Conservation (phyloP, 2,888 invertebrate species). For the Torymus texanus region DNA sequence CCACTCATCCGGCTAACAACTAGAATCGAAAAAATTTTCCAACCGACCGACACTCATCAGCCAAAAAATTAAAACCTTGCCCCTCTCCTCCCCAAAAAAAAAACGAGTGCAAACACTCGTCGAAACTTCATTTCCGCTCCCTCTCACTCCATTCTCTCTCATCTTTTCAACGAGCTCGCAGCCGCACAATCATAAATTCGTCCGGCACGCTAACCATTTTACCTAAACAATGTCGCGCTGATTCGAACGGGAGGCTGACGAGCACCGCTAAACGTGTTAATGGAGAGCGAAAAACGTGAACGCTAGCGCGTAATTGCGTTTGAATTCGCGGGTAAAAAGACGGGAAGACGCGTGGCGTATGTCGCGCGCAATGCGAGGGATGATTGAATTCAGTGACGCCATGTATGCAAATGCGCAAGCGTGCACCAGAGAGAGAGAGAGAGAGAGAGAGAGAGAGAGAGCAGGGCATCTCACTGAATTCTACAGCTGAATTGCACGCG, state of each 20-base stretch:
- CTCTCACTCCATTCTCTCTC: too few relatives aligned
- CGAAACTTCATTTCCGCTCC: too few relatives aligned
- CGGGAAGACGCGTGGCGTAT: not conserved
- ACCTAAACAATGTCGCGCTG: slow-evolving; percentile 3
- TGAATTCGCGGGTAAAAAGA: slow-evolving; percentile 16
- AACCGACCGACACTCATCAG: too few relatives aligned
- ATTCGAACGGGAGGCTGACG: not conserved
- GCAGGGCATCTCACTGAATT: not conserved
- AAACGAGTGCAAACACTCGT: too few relatives aligned
- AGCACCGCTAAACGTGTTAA: slow-evolving; percentile 7
- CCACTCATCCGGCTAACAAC: too few relatives aligned
- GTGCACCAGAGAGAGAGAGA: too few relatives aligned
- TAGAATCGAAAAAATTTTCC: too few relatives aligned
- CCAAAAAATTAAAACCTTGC: too few relatives aligned
- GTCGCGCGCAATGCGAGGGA: not conserved
- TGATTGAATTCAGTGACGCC: slow-evolving; percentile 27
- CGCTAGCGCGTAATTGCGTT: slow-evolving; percentile 23
- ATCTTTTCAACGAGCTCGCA: too few relatives aligned
- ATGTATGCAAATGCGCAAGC: slow-evolving; percentile 38
- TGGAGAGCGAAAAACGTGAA: slow-evolving; percentile 19
- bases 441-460: too few relatives aligned
- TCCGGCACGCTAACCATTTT: not conserved
- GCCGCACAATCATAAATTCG: too few relatives aligned
- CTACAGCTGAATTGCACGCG: slow-evolving; percentile 30
- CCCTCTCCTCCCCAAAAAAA: too few relatives aligned